These are phyloP conservation scores for Neelides folsomi DNA, from an alignment of 2,888 invertebrate species.

Conservation along the genomic window DNA sequence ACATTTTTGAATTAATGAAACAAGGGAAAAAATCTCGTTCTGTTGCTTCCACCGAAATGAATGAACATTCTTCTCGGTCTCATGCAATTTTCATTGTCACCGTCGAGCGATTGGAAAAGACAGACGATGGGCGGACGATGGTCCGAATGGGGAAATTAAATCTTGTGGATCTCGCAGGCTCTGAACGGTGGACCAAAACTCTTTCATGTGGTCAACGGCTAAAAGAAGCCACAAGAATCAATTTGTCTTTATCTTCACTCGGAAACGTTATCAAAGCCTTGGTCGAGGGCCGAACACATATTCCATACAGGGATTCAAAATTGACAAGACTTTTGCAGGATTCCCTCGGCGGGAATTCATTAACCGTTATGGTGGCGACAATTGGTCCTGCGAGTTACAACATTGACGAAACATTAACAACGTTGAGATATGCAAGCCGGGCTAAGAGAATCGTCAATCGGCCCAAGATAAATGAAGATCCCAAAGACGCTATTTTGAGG, in stretches of 20 bases:
- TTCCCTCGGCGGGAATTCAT: slow-evolving; percentile 95
- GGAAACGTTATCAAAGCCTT: slow-evolving; percentile 97
- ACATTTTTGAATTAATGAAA: slow-evolving; percentile 87
- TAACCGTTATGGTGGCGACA: slow-evolving; percentile 98
- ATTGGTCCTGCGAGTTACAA: slow-evolving; percentile 96
- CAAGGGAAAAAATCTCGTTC: slow-evolving; percentile 86
- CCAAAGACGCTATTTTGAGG: slow-evolving; percentile 89
- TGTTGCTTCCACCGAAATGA: slow-evolving; percentile 93
- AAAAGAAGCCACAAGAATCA: slow-evolving; percentile 94
- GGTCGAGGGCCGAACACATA: slow-evolving; percentile 76
- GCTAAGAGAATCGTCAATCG: slow-evolving; percentile 99
- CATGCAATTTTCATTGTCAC: slow-evolving; percentile 98
- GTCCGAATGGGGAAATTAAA: slow-evolving; percentile 86
- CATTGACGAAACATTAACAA: slow-evolving; percentile 93
- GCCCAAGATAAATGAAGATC: slow-evolving; percentile 96
- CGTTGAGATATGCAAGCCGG: slow-evolving; percentile 87
- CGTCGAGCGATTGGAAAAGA: slow-evolving; percentile 74
- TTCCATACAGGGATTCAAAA: slow-evolving; percentile 96
- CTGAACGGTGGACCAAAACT: slow-evolving; percentile 66
- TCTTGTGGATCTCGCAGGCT: slow-evolving; percentile 94
- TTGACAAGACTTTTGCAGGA: slow-evolving; percentile 90
- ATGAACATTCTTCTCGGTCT: slow-evolving; percentile 92
- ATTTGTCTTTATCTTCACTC: slow-evolving; percentile 88
- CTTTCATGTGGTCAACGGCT: slow-evolving; percentile 84
- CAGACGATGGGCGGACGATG: slow-evolving; percentile 44